Percentiles rank a stretch among this genome's conserved stretches.
Conservation (phyloP, 2,888 invertebrate species). For the Nysson spinosus region DNA sequence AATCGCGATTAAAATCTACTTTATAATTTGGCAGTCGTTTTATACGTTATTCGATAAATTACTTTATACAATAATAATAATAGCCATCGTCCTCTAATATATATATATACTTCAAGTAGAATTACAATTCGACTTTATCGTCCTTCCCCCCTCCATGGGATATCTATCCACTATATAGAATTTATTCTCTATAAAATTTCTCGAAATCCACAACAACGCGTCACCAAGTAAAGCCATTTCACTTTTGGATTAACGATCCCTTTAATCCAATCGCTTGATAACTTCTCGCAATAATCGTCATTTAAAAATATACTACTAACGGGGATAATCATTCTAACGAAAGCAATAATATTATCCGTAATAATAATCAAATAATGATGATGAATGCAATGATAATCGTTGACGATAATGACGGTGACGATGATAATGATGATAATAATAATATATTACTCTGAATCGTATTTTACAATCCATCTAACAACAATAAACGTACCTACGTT, state of each 20-base stretch:
- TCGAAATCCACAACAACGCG: conserved; percentile 66
- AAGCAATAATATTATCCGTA: conserved; percentile 42
- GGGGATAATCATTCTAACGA: conserved; percentile 26
- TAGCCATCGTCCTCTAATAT: conserved; percentile 33
- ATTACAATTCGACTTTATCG: conserved; percentile 33
- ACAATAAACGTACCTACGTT: conserved; percentile 62
- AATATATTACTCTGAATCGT: conserved; percentile 67
- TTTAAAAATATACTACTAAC: conserved; percentile 24
- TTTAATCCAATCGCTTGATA: conserved; percentile 52
- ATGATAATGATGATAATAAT: conserved; percentile 47
- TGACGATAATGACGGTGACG: conserved; percentile 13
- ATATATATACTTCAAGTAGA: conserved; percentile 25
- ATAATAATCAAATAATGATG: conserved; percentile 32
- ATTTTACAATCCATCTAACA: conserved; percentile 66
- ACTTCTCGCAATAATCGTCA: conserved; percentile 54
- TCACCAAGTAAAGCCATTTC: conserved; percentile 47
- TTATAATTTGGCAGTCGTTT: conserved; percentile 56
- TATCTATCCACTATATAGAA: conserved; percentile 46
- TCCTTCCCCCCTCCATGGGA: conserved; percentile 4
- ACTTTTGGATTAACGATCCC: conserved; percentile 53
- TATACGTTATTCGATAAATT: conserved; percentile 27
- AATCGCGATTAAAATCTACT: conserved; percentile 32
- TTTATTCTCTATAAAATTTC: conserved; percentile 67
- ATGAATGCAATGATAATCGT: conserved; percentile 30
- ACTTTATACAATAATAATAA: conserved; percentile 56